Conservation (phyloP, 2,888 invertebrate species). For the Unio delphinus region DNA sequence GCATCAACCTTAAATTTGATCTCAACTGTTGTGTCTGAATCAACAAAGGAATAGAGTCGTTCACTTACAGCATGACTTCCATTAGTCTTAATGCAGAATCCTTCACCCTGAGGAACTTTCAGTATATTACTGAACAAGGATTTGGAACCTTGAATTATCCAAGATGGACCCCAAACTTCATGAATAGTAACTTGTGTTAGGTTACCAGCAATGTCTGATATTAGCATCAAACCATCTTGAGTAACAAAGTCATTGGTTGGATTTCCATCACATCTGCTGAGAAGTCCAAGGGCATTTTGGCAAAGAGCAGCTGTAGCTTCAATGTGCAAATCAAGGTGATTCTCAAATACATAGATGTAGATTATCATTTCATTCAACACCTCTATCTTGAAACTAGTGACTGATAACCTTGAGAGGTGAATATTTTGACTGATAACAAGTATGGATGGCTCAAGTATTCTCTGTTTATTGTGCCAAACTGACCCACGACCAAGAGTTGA, state of each 20-base stretch:
- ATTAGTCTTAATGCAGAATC: conserved; percentile 29
- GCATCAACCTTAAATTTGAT: conserved; percentile 39
- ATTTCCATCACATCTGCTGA: conserved; percentile 39
- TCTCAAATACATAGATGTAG: conserved; percentile 28
- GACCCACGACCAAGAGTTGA: no score
- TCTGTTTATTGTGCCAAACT: no score
- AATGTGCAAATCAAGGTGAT: conserved; percentile 24
- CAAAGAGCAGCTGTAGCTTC: conserved; percentile 22
- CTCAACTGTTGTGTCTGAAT: conserved; percentile 42
- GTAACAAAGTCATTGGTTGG: conserved; percentile 35
- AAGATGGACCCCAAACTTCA: conserved; percentile 37
- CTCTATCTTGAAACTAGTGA: not conserved
- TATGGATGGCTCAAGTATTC: no score
- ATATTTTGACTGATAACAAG: no score
- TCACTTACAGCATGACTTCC: conserved; percentile 26
- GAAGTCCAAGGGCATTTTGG: conserved; percentile 26
- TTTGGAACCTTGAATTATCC: conserved; percentile 18
- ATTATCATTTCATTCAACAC: conserved; percentile 20
- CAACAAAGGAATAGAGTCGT: conserved; percentile 30
- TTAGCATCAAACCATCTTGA: conserved; percentile 20
- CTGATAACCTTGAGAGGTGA: no score
- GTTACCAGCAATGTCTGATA: conserved; percentile 6
- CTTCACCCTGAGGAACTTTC: conserved; percentile 18
- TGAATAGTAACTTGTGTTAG: conserved; percentile 31
- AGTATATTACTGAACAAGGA: conserved; percentile 23